phyloP scores from a whole-genome alignment of 2,888 invertebrate genomes.

The Choreutis nemorana region DNA sequence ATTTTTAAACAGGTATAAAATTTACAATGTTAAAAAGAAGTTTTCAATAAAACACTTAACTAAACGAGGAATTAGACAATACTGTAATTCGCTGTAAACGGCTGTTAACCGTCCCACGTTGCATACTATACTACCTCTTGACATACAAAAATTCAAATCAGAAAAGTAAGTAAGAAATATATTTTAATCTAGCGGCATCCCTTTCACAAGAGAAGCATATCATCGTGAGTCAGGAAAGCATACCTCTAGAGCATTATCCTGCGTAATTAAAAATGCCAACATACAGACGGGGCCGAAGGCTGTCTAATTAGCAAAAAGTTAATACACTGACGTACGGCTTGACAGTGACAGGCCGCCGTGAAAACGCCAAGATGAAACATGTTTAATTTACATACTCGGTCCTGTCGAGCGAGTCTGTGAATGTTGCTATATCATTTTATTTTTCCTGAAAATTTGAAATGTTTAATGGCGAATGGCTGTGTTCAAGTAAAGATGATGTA shows the following conservation, averaged over 20 bases:
- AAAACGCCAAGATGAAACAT: constrained; percentile 63
- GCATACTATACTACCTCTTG: constrained; percentile 18
- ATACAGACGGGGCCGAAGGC: constrained; percentile 48
- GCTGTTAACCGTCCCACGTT: constrained; percentile 24
- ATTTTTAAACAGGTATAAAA: too few relatives aligned
- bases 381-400: constrained; percentile 51
- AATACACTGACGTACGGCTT: constrained; percentile 58
- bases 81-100: constrained; percentile 26
- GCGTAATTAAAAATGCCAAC: constrained; percentile 64
- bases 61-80: constrained; percentile 29
- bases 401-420: too few relatives aligned
- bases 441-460: too few relatives aligned
- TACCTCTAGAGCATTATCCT: too few relatives aligned
- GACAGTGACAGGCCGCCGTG: constrained; percentile 62
- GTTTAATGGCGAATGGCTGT: too few relatives aligned
- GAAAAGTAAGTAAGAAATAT: too few relatives aligned
- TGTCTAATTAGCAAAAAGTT: constrained; percentile 66
- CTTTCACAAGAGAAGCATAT: too few relatives aligned
- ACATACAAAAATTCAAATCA: constrained; percentile 41
- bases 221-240: too few relatives aligned
- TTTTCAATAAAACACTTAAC: constrained; percentile 34
- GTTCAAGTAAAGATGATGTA: too few relatives aligned
- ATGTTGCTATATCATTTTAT: too few relatives aligned
- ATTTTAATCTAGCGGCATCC: too few relatives aligned
- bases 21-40: too few relatives aligned